phyloP scores from a whole-genome alignment of 2,888 invertebrate genomes.

The Linyphia triangularis region DNA sequence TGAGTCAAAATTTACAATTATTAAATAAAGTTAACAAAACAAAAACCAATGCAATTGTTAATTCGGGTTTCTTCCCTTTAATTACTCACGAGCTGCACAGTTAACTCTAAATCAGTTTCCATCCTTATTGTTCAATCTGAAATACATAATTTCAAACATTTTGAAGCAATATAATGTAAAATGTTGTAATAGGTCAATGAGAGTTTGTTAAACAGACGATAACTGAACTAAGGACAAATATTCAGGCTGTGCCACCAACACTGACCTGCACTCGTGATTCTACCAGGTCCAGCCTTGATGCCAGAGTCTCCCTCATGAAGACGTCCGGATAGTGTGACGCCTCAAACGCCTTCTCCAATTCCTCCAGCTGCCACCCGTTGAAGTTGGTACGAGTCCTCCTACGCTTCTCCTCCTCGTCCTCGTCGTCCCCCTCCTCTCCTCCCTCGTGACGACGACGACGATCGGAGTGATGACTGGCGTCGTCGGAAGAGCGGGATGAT shows the following conservation, averaged over 20 bases:
- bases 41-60: too few species aligned
- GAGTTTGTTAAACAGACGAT: not conserved
- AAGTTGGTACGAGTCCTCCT: constrained; percentile 94
- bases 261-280: constrained; percentile 99
- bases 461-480: not conserved
- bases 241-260: constrained; percentile 77
- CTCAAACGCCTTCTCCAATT: constrained; percentile 95
- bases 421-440: constrained; percentile 49
- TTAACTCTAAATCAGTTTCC: too few species aligned
- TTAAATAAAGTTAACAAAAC: too few species aligned
- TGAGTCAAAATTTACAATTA: too few species aligned
- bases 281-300: constrained; percentile 96
- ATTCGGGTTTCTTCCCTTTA: too few species aligned
- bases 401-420: constrained; percentile 83
- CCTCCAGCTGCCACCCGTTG: constrained; percentile 85
- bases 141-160: too few species aligned
- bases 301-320: constrained; percentile 98
- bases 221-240: not conserved
- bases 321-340: constrained; percentile 98
- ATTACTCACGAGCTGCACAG: too few species aligned
- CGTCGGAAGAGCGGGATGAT: not conserved
- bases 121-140: too few species aligned
- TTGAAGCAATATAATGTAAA: too few species aligned
- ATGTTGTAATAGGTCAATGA: not conserved
- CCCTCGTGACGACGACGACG: constrained; percentile 1